These are phyloP conservation scores for Psix sp. DNA, from an alignment of 1,140 invertebrate species.

Conservation along the genomic window DNA sequence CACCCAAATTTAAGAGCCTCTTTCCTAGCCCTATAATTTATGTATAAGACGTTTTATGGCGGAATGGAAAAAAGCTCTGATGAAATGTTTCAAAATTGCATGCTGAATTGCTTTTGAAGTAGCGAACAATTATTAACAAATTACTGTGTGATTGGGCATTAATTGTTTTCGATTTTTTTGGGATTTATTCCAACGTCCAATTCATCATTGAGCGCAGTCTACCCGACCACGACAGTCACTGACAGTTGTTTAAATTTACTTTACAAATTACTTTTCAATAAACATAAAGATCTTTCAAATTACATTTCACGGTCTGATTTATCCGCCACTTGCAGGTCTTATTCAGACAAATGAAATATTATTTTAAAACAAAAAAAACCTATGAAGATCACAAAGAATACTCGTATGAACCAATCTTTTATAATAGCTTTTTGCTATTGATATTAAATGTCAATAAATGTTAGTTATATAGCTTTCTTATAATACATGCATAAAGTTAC, in stretches of 20 bases:
- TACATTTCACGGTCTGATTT: slow-evolving; percentile 22
- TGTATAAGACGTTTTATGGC: slow-evolving; percentile 20
- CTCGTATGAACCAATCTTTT: no score
- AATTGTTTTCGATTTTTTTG: slow-evolving; percentile 11
- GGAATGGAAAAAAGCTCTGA: slow-evolving; percentile 1
- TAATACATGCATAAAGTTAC: no score
- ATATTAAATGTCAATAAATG: no score
- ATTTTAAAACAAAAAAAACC: no score
- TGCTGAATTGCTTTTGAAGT: no score
- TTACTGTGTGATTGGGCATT: neutral
- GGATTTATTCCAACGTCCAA: slow-evolving; percentile 15
- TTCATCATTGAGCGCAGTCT: slow-evolving; percentile 2
- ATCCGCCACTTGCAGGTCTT: slow-evolving; percentile 19
- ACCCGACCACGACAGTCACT: slow-evolving; percentile 13
- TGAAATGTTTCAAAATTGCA: no score
- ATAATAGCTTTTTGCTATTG: no score
- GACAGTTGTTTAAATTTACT: slow-evolving; percentile 40
- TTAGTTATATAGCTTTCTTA: no score
- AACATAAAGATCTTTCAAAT: slow-evolving; percentile 30
- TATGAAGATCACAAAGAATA: no score
- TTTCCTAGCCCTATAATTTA: slow-evolving; percentile 14
- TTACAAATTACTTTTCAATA: slow-evolving; percentile 48
- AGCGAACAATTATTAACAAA: neutral
- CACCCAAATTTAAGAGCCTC: slow-evolving; percentile 18
- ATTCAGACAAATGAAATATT: slow-evolving; percentile 33